Conservation (phyloP, 2,888 invertebrate species). For the Agrotis exclamationis region DNA sequence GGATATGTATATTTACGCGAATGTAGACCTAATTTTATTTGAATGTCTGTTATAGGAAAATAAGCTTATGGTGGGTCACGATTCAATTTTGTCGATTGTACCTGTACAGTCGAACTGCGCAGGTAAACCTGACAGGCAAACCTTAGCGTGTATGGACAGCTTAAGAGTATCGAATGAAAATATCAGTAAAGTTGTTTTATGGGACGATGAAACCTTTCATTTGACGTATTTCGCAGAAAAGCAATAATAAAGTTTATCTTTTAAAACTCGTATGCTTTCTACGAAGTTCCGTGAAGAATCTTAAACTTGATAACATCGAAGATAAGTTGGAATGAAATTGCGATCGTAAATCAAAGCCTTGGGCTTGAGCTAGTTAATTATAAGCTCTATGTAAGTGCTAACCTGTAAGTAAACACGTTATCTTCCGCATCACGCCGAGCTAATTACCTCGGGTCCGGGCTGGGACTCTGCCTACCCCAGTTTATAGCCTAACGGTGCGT, state of each 20-base stretch:
- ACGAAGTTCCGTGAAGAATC: neutral
- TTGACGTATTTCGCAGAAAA: neutral
- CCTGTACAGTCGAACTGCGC: too few relatives aligned
- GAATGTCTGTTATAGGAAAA: too few relatives aligned
- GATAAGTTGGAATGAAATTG: neutral
- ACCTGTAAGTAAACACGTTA: conserved; percentile 12
- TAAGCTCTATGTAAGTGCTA: neutral
- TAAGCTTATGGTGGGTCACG: too few relatives aligned
- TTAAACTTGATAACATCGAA: neutral
- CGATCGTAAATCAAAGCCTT: neutral
- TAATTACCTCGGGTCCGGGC: conserved; percentile 21
- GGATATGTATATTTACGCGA: too few relatives aligned
- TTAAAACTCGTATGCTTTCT: neutral
- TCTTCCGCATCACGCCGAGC: conserved; percentile 2
- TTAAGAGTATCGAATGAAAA: neutral
- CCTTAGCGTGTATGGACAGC: too few relatives aligned
- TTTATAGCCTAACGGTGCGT: conserved; percentile 41
- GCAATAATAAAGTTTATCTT: neutral
- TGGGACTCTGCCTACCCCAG: conserved; percentile 24
- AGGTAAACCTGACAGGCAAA: too few relatives aligned
- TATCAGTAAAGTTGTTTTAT: conserved; percentile 10
- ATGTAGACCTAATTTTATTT: too few relatives aligned
- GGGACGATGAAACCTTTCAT: conserved; percentile 12
- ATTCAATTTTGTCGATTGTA: too few relatives aligned
- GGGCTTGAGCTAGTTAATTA: conserved; percentile 1